Conservation (phyloP, 2,797 vertebrate species). For the Rhinogobio ventralis region DNA sequence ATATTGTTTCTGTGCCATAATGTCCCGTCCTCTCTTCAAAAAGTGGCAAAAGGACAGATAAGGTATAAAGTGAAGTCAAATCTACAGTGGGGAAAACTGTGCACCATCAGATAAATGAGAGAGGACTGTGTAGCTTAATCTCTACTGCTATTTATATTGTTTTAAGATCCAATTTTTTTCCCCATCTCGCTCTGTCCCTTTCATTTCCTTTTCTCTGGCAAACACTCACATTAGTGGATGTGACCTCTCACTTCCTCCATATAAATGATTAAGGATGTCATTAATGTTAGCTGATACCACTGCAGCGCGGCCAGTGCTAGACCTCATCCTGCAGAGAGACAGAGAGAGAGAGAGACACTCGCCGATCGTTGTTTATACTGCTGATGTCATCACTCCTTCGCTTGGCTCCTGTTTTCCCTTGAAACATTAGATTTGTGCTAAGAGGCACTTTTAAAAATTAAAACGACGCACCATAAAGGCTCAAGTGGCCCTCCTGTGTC, state of each 20-base stretch:
- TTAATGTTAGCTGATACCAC: conserved; percentile 74
- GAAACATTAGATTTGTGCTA: conserved; percentile 48
- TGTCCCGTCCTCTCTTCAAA: no score
- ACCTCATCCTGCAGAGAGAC: conserved; percentile 49
- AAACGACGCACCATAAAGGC: conserved; percentile 16
- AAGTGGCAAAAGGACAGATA: not conserved
- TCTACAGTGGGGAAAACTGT: not conserved
- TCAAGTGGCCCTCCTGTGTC: conserved; percentile 8
- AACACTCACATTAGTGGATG: conserved; percentile 41
- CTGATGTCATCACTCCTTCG: conserved; percentile 46
- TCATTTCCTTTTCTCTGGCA: conserved; percentile 49
- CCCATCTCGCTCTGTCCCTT: conserved; percentile 23
- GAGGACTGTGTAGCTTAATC: not conserved
- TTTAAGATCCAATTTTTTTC: not conserved
- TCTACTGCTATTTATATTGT: not conserved
- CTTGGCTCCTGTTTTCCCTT: conserved; percentile 30
- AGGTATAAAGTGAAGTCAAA: not conserved
- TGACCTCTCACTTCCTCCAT: conserved; percentile 58
- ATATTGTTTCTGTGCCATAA: not conserved
- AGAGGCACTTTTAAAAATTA: conserved; percentile 25
- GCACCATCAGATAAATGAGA: not conserved
- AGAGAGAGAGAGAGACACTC: conserved; percentile 29
- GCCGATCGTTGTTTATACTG: conserved; percentile 32
- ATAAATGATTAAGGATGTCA: conserved; percentile 74
- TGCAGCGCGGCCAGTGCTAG: conserved; percentile 57